Conservation (phyloP, 2,888 invertebrate genomes). For the Polylopha cassiicola region DNA sequence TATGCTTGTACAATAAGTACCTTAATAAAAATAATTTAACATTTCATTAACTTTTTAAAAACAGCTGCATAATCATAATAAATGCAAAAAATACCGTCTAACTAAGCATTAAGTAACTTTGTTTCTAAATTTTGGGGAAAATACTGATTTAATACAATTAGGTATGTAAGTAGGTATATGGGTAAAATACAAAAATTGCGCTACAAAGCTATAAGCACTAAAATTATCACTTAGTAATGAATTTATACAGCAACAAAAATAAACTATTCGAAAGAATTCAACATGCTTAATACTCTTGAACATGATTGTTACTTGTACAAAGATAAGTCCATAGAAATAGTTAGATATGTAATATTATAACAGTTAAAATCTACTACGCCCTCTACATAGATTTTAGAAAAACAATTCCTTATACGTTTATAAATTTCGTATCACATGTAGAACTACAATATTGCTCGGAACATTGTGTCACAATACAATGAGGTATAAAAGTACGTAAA, state of each 20-base stretch:
- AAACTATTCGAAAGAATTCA: constrained; percentile 71
- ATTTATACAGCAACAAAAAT: constrained; percentile 55
- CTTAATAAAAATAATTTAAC: constrained; percentile 13
- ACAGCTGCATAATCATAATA: constrained; percentile 17
- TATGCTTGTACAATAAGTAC: constrained; percentile 18
- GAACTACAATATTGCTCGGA: constrained; percentile 16
- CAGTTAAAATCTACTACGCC: constrained; percentile 19
- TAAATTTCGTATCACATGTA: constrained; percentile 21
- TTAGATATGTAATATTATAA: constrained; percentile 13
- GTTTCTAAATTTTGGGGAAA: constrained; percentile 17
- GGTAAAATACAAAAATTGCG: constrained; percentile 26
- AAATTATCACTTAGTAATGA: constrained; percentile 52
- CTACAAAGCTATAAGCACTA: constrained; percentile 25
- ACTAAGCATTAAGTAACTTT: constrained; percentile 14
- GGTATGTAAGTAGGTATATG: constrained; percentile 6
- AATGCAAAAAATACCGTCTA: constrained; percentile 19
- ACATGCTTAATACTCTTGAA: constrained; percentile 48
- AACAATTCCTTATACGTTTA: constrained; percentile 12
- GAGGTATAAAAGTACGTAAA: constrained; percentile 65
- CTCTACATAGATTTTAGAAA: constrained; percentile 12
- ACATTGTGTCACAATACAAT: constrained; percentile 30
- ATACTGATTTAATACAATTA: constrained; percentile 21
- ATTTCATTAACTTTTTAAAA: constrained; percentile 20
- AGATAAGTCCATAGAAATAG: constrained; percentile 7
- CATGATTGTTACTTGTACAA: constrained; percentile 12